Percentiles rank a stretch among this genome's conserved stretches.
These are phyloP conservation scores for Chrysomallon squamiferum DNA, from an alignment of 1,140 invertebrate genomes.

Conservation along the genomic window DNA sequence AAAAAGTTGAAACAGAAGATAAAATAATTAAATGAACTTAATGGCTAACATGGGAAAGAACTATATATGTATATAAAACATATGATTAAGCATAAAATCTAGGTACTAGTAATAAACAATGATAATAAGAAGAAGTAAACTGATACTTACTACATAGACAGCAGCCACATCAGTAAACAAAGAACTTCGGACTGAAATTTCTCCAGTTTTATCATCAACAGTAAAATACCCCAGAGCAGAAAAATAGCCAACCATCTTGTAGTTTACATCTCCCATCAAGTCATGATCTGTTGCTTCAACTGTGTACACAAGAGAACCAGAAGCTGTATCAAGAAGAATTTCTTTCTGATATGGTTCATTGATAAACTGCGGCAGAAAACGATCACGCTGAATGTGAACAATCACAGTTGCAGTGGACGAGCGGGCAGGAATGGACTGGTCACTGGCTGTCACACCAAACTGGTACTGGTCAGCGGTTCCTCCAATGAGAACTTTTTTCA, in stretches of 20 bases:
- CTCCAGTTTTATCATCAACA: slow-evolving; percentile 32
- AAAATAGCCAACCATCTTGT: slow-evolving; percentile 37
- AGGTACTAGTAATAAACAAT: too few species aligned
- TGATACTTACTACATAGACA: slow-evolving; percentile 33
- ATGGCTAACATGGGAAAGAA: too few species aligned
- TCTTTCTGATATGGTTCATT: slow-evolving; percentile 26
- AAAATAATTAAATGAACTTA: too few species aligned
- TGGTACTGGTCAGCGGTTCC: slow-evolving; percentile 18
- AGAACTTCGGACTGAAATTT: slow-evolving; percentile 17
- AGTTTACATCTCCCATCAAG: slow-evolving; percentile 34
- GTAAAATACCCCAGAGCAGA: slow-evolving; percentile 42
- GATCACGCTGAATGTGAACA: slow-evolving; percentile 36
- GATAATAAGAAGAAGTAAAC: too few species aligned
- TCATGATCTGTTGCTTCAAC: slow-evolving; percentile 39
- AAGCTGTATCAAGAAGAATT: slow-evolving; percentile 22
- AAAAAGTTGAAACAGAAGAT: too few species aligned
- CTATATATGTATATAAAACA: too few species aligned
- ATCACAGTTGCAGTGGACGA: slow-evolving; percentile 32
- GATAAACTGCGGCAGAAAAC: slow-evolving; percentile 29
- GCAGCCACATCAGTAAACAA: slow-evolving; percentile 20
- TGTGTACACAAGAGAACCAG: slow-evolving; percentile 22
- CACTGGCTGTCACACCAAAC: slow-evolving; percentile 42
- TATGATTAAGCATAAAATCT: too few species aligned
- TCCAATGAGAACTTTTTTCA: slow-evolving; percentile 25
- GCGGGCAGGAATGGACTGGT: slow-evolving; percentile 46